A percentile compares a stretch with the other conserved stretches of the same genome.
Evolutionary conservation across 2,888 invertebrate genomes (phyloP).

Genomic region (Gortyna flavago): DNA sequence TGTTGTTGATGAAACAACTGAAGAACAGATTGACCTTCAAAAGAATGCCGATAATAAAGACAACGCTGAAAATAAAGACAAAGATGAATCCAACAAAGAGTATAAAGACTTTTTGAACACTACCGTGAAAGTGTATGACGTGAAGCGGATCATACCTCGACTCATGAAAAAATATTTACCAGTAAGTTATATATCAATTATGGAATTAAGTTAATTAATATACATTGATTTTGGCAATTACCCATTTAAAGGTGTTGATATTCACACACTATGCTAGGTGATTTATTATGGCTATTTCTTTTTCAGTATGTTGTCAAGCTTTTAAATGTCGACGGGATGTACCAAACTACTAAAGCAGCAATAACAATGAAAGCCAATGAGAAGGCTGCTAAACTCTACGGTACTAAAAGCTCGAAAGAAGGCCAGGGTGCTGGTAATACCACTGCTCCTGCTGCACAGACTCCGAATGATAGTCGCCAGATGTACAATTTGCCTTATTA

Average conservation of each 20-base stretch:
- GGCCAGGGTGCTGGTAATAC: neutral
- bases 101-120: slow-evolving; percentile 37
- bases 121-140: slow-evolving; percentile 29
- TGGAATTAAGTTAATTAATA: neutral
- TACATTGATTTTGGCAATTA: neutral
- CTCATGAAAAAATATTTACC: slow-evolving; percentile 71
- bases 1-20: neutral
- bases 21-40: slow-evolving; percentile 15
- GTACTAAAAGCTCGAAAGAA: neutral
- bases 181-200: slow-evolving; percentile 67
- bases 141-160: slow-evolving; percentile 65
- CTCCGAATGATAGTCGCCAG: slow-evolving; percentile 13
- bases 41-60: neutral
- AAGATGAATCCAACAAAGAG: slow-evolving; percentile 3
- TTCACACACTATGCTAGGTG: neutral
- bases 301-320: slow-evolving; percentile 67
- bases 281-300: neutral
- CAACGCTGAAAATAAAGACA: neutral
- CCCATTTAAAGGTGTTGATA: neutral
- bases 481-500: slow-evolving; percentile 64
- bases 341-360: slow-evolving; percentile 34
- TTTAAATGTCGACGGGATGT: slow-evolving; percentile 59
- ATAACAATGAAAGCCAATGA: slow-evolving; percentile 37
- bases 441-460: neutral
- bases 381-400: neutral